A percentile compares a stretch with the other conserved stretches of the same genome.
Evolutionary conservation across 2,113 vertebrate genomes (phyloP).

Genomic region (Microcebus jonahi): DNA sequence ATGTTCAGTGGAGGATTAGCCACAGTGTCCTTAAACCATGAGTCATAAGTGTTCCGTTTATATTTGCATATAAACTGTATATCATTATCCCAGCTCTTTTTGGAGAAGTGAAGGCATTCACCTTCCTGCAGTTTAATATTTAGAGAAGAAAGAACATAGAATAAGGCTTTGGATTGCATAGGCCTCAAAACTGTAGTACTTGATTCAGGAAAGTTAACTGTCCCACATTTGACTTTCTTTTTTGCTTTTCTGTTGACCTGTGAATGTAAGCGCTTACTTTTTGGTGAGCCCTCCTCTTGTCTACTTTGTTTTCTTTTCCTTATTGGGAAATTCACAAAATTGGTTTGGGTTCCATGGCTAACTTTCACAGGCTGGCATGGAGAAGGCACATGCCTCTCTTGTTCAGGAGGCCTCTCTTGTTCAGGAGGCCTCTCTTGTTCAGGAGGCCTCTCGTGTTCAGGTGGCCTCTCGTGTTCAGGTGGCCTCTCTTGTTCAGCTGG

Average conservation of each 20-base stretch:
- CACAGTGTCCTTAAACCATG: conserved; percentile 87
- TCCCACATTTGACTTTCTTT: conserved; percentile 83
- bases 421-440: conserved; percentile 47
- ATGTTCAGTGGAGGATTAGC: conserved; percentile 84
- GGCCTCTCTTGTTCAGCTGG: conserved; percentile 56
- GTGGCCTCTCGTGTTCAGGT: conserved; percentile 50
- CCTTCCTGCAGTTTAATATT: conserved; percentile 81
- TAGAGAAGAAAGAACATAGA: conserved; percentile 91
- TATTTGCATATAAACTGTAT: conserved; percentile 86
- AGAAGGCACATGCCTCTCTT: conserved; percentile 87
- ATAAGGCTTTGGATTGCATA: conserved; percentile 88
- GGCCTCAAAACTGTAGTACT: conserved; percentile 89
- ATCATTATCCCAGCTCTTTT: conserved; percentile 79
- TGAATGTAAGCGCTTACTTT: conserved; percentile 54
- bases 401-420: conserved; percentile 76
- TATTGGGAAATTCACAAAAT: conserved; percentile 82
- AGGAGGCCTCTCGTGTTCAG: background rate
- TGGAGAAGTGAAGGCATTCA: conserved; percentile 71
- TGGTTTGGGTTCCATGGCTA: conserved; percentile 91
- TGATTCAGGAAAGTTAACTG: conserved; percentile 85
- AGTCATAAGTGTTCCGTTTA: conserved; percentile 89
- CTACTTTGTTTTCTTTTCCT: conserved; percentile 82
- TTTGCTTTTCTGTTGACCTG: conserved; percentile 86
- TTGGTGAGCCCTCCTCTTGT: conserved; percentile 62
- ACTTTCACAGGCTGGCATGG: conserved; percentile 93